Evolutionary conservation across 1,140 invertebrate species (phyloP).

Genomic region (Thaumatotibia leucotreta): DNA sequence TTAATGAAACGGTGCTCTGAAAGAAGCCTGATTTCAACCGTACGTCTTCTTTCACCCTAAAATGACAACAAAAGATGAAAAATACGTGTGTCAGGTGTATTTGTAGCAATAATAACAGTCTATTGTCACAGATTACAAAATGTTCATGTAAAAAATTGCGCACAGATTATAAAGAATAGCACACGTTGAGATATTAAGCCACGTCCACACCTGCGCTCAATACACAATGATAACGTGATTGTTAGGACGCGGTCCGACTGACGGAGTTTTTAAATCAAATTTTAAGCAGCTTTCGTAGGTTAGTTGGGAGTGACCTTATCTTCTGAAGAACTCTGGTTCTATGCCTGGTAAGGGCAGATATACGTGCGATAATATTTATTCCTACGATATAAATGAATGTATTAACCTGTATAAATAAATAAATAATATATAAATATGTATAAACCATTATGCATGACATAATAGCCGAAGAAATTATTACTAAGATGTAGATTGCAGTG

Average conservation of each 20-base stretch:
- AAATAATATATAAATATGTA: no score
- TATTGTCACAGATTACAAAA: neutral
- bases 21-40: neutral
- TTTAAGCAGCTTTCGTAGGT: no score
- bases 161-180: neutral
- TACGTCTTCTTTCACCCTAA: neutral
- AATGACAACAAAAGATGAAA: neutral
- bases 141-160: neutral
- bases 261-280: neutral
- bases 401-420: no score
- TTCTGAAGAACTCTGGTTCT: no score
- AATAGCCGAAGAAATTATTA: no score
- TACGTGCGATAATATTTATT: no score
- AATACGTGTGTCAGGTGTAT: neutral
- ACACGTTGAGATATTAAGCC: neutral
- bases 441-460: no score
- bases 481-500: no score
- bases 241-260: neutral
- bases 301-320: no score
- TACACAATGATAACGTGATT: neutral
- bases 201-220: neutral
- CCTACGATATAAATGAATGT: no score
- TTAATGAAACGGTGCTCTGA: neutral
- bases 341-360: no score
- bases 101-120: neutral